phyloP scores from a whole-genome alignment of 2,113 vertebrate genomes.

The Nasalis larvatus region DNA sequence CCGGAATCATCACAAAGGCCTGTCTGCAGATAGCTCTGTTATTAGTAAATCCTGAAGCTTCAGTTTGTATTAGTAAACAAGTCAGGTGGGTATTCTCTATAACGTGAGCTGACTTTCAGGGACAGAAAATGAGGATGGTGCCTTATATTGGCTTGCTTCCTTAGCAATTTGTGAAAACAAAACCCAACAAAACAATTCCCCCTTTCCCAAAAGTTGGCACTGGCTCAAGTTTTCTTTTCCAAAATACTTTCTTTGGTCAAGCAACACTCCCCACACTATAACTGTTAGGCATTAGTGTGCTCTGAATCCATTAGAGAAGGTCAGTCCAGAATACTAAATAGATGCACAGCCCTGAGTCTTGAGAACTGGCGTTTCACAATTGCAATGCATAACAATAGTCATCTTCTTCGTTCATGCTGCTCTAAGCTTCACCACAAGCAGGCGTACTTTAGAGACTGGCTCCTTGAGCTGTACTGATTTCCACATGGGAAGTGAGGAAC shows the following conservation, averaged over 20 bases:
- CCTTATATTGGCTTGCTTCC: slow-evolving; percentile 14
- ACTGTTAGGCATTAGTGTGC: slow-evolving; percentile 37
- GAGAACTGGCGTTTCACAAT: neutral
- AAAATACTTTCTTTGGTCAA: slow-evolving; percentile 46
- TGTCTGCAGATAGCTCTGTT: neutral
- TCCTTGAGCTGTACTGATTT: slow-evolving; percentile 22
- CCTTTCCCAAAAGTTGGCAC: slow-evolving; percentile 32
- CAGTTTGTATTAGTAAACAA: slow-evolving; percentile 28
- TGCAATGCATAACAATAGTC: neutral
- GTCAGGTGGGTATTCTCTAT: neutral
- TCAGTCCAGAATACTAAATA: slow-evolving; percentile 54
- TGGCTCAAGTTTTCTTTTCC: slow-evolving; percentile 51
- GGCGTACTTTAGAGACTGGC: slow-evolving; percentile 4
- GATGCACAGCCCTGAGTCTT: neutral
- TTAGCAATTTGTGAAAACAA: slow-evolving; percentile 52
- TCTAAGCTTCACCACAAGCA: neutral
- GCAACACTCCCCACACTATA: neutral
- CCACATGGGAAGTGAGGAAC: neutral
- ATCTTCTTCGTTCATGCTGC: neutral
- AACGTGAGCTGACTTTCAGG: slow-evolving; percentile 28
- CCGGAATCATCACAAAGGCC: neutral
- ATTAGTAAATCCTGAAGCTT: neutral
- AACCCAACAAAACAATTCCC: slow-evolving; percentile 23
- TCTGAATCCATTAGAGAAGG: slow-evolving; percentile 54
- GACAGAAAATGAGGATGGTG: neutral